Conservation (phyloP, 2,888 invertebrate species). For the Ecliptopera silaceata region DNA sequence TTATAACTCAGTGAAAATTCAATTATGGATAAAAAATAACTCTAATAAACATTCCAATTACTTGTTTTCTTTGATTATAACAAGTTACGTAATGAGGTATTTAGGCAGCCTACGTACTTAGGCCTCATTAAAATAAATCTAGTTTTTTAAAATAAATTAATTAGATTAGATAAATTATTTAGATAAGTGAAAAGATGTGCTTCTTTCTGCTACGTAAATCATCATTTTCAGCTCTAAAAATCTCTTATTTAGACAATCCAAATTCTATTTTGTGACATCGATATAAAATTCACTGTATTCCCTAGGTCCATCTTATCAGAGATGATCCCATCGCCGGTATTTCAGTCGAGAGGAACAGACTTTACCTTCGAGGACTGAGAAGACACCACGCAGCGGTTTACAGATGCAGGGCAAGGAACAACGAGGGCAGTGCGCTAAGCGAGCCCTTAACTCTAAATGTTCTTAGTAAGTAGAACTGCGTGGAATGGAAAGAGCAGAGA, state of each 20-base stretch:
- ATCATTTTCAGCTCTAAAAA: no score
- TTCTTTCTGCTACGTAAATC: no score
- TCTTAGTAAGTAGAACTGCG: slow-evolving; percentile 93
- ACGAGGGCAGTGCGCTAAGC: slow-evolving; percentile 91
- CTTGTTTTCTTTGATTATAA: slow-evolving; percentile 7
- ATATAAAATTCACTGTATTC: neutral
- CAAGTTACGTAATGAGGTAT: neutral
- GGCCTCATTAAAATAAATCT: no score
- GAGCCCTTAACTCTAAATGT: slow-evolving; percentile 88
- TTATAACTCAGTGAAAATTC: slow-evolving; percentile 61
- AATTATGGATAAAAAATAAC: slow-evolving; percentile 44
- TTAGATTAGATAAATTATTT: no score
- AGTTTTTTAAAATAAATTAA: no score
- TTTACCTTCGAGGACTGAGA: slow-evolving; percentile 86
- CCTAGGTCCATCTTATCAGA: slow-evolving; percentile 85
- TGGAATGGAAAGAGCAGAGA: no score
- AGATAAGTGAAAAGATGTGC: no score
- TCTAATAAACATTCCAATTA: slow-evolving; percentile 39
- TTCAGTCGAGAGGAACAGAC: slow-evolving; percentile 85
- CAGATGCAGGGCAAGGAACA: slow-evolving; percentile 90
- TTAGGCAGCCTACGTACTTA: no score
- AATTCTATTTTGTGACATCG: no score
- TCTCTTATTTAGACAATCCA: no score
- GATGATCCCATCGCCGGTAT: slow-evolving; percentile 87
- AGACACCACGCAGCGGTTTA: slow-evolving; percentile 90